Base-by-base conservation (phyloP, 1,140 invertebrate species). In the Lepeophtheirus salmonis region DNA sequence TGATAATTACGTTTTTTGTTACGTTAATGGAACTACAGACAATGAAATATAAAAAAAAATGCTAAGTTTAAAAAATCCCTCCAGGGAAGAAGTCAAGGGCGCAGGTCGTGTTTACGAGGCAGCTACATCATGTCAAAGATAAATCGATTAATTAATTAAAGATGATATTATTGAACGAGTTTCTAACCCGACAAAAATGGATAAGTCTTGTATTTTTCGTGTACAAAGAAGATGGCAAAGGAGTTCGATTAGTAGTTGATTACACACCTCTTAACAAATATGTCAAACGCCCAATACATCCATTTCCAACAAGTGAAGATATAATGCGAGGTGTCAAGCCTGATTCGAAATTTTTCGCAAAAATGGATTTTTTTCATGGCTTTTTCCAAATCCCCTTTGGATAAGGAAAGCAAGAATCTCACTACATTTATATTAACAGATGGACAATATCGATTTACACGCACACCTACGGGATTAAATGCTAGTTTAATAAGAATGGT, bases 341-440 rank as follows among this genome's bases (percentile, higher is more conserved):
- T 41, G 16, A 25, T 24, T 17, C 23, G 20, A 57, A 57, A 26
- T 57, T 16, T 24, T 41, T 57, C 25, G 22, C 26, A 2, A 57
- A 25, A 17, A 17, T 57, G 2, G 22, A 57, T 30, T 17, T 16
- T 26, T 14, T 57, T 2, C 55, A 57, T 12, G 55, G 55, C 2
- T 57, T 24, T 41, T 41, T 26, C 21, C 55, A 57, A 21, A 30
- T 57, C 3, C n/a, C 48, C 62, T 3, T 61, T 70, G 4, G 65
- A 69, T 13, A 62, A 65, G 14, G 61, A 66, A 48, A 63, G 61
- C 22, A 62, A 63, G 25, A 24, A 65, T 26, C 51, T 69, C 1
- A 67, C 66, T 3, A 68, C 66, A 2, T 70, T 70, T 53, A 65
- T 66, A 18, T 67, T 67, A 2, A 64, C 65, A 16, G 65, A 63